Evolutionary conservation across 2,797 vertebrate species (phyloP).

Genomic region (Astyanax mexicanus): DNA sequence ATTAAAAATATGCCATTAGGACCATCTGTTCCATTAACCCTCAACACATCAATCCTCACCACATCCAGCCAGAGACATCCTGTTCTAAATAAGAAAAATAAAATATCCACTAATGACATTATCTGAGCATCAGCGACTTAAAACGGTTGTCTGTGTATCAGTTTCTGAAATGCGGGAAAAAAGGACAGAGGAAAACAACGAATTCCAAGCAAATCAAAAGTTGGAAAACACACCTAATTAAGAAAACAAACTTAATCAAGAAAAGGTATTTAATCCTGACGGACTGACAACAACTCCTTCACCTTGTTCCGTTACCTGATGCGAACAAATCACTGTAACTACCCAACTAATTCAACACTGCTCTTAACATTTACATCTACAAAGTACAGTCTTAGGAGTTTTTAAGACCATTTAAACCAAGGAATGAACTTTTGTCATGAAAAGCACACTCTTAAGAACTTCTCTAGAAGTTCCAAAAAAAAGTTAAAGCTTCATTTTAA

Average conservation of each 20-base stretch:
- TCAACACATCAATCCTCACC: no score
- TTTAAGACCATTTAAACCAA: neutral
- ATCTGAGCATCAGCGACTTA: neutral
- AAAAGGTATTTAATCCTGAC: neutral
- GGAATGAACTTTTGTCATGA: no score
- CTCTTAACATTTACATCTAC: neutral
- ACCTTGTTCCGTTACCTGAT: neutral
- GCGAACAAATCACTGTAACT: neutral
- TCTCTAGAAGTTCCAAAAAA: no score
- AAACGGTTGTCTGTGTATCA: neutral
- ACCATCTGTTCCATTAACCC: neutral
- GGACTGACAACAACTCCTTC: neutral
- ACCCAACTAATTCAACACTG: neutral
- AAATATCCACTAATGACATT: neutral
- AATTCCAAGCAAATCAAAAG: neutral
- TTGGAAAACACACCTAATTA: neutral
- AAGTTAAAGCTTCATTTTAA: no score
- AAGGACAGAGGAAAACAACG: neutral
- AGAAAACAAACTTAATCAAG: neutral
- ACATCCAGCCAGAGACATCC: neutral
- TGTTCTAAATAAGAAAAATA: neutral
- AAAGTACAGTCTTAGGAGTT: neutral
- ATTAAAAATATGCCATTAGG: neutral
- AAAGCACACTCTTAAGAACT: no score
- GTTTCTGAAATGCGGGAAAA: neutral